Conservation (phyloP, 2,888 invertebrate species). For the Dichetophora obliterata region DNA sequence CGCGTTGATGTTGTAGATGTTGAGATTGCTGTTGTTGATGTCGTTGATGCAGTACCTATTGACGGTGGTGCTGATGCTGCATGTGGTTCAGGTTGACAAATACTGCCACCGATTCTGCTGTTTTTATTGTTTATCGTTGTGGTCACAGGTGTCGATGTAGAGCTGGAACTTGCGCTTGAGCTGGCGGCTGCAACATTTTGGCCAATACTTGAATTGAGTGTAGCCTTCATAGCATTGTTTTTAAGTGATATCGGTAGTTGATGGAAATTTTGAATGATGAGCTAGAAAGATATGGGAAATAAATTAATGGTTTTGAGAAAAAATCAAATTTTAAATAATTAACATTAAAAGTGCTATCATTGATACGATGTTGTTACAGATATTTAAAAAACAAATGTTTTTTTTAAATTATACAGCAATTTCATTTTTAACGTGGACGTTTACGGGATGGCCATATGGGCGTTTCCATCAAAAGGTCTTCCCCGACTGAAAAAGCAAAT, state of each 20-base stretch:
- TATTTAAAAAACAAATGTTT: too few relatives aligned
- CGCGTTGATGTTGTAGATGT: slow-evolving; percentile 42
- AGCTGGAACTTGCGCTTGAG: slow-evolving; percentile 47
- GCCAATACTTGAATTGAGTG: slow-evolving; percentile 52
- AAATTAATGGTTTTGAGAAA: too few relatives aligned
- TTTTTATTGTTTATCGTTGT: slow-evolving; percentile 9
- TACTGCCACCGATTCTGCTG: not conserved
- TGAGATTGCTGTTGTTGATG: slow-evolving; percentile 30
- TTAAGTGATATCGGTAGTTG: not conserved
- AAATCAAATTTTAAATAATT: not conserved
- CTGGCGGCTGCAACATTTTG: slow-evolving; percentile 43
- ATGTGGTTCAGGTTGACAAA: not conserved
- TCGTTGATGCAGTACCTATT: slow-evolving; percentile 45
- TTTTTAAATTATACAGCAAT: too few relatives aligned
- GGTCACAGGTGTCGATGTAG: slow-evolving; percentile 37
- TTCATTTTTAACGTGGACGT: too few relatives aligned
- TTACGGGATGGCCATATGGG: too few relatives aligned
- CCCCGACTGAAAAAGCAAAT: too few relatives aligned
- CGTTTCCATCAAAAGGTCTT: too few relatives aligned
- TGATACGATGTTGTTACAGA: too few relatives aligned
- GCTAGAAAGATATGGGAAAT: not conserved
- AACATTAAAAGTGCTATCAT: too few relatives aligned
- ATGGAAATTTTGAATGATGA: not conserved
- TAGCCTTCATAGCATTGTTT: slow-evolving; percentile 65
- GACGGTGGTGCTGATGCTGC: slow-evolving; percentile 46